Evolutionary conservation across 1,140 invertebrate genomes (phyloP), one percentile per base, ranked within the genome.

Genomic region (Drosophila parabipectinata): DNA sequence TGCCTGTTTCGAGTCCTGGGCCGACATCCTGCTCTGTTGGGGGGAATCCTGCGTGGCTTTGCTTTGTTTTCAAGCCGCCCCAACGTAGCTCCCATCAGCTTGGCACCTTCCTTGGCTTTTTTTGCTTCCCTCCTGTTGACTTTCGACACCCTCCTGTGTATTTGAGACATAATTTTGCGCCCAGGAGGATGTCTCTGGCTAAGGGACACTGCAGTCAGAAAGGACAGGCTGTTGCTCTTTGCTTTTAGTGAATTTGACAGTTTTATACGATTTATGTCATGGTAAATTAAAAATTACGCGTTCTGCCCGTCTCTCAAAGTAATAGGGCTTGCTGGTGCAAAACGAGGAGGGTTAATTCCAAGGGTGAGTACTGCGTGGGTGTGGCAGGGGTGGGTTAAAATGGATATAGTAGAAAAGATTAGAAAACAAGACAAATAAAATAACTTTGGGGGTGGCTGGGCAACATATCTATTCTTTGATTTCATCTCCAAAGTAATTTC

Each of bases 251-350:
- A 87, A 79, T 87, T 78, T 87, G 79, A 87, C 83, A 87, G 83
- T 88, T 87, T 87, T 87, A 87, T 87, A 88, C 83, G 83, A 87
- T 87, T 87, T 87, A 87, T 87, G 83, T 83, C 83, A 87, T 79
- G 83, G 79, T 77, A 79, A 87, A 87, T 87, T 87, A 88, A 87
- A 87, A 87, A 87, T 77, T 88, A 87, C 83, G 83, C 79, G 76
- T 73, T 60, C 83, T 59, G 50, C 66, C 67, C 61, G 41, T 56
- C 51, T 14, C 56, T 37, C 48, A 63, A 58, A 71, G 39, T 39
- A 47, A 24, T 41, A 47, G 73, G 45, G 34, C 39, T 45, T 21
- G 14, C 41, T 10, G 39, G 10, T 4, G 10, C 9, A 3, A 3
- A 0, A 4, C 18, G 12, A 7, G 53, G 67, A 57, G 62, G 58